Percentiles rank a stretch among this genome's conserved stretches.
Conservation (phyloP, 2,113 vertebrate genomes). For the Cyprinodon tularosa region DNA sequence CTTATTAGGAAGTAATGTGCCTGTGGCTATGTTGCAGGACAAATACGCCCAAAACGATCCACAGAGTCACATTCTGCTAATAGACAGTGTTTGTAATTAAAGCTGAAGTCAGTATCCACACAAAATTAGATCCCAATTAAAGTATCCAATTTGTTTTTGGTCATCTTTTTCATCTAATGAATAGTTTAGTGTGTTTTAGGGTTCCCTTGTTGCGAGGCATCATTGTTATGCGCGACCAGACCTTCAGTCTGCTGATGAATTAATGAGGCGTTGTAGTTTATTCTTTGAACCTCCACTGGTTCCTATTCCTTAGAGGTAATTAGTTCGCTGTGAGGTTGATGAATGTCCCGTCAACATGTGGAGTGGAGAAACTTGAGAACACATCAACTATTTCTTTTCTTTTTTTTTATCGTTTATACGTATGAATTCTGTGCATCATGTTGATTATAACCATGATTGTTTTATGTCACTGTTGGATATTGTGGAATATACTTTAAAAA, state of each 20-base stretch:
- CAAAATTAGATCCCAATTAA: slow-evolving; percentile 44
- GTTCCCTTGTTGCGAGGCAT: slow-evolving; percentile 4
- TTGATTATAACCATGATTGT: neutral
- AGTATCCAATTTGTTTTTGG: slow-evolving; percentile 50
- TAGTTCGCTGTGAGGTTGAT: slow-evolving; percentile 38
- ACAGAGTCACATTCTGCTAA: slow-evolving; percentile 15
- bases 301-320: slow-evolving; percentile 37
- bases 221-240: slow-evolving; percentile 45
- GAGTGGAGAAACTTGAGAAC: neutral
- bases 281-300: slow-evolving; percentile 25
- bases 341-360: slow-evolving; percentile 13
- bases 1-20: neutral
- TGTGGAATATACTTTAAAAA: neutral
- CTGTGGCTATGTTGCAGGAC: neutral
- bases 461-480: neutral
- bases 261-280: slow-evolving; percentile 54
- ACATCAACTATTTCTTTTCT: neutral
- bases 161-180: slow-evolving; percentile 51
- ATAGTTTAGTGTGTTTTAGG: neutral
- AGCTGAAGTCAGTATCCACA: slow-evolving; percentile 54
- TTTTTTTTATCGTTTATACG: neutral
- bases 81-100: slow-evolving; percentile 58
- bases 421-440: neutral
- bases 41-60: neutral
- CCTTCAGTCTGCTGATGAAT: slow-evolving; percentile 33